A percentile compares a stretch with the other conserved stretches of the same genome.
These are phyloP conservation scores for Fundulus diaphanus DNA, from an alignment of 2,797 vertebrate species.

Conservation along the genomic window DNA sequence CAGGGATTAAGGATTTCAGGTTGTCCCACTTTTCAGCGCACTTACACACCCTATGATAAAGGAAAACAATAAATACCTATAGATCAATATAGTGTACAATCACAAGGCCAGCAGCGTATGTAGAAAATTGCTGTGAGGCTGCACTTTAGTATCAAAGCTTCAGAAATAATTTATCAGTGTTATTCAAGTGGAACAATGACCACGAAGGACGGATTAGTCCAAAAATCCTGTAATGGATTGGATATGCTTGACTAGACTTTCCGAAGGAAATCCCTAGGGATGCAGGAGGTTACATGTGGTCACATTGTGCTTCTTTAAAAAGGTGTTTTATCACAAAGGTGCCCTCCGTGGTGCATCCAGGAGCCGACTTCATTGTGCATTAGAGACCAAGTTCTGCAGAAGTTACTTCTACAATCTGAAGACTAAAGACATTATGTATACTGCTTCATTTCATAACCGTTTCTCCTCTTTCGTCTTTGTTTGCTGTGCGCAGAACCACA, in stretches of 20 bases:
- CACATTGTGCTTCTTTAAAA: slow-evolving; percentile 46
- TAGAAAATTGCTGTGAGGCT: slow-evolving; percentile 16
- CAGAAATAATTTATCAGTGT: slow-evolving; percentile 63
- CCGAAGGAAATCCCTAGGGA: slow-evolving; percentile 65
- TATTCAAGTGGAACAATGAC: slow-evolving; percentile 70
- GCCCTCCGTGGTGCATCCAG: neutral
- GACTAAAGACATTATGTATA: neutral
- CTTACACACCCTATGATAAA: neutral
- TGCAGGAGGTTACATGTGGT: slow-evolving; percentile 49
- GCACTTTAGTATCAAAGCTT: slow-evolving; percentile 38
- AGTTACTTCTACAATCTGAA: neutral
- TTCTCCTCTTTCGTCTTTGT: slow-evolving; percentile 8
- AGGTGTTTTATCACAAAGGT: slow-evolving; percentile 31
- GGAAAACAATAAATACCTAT: neutral
- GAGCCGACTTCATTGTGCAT: slow-evolving; percentile 35
- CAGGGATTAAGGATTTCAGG: slow-evolving; percentile 1
- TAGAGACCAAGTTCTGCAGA: neutral
- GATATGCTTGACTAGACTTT: slow-evolving; percentile 65
- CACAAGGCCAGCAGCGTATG: slow-evolving; percentile 12
- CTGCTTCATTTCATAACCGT: neutral
- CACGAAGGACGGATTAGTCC: slow-evolving; percentile 66
- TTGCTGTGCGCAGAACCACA: slow-evolving; percentile 89
- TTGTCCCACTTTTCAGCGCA: neutral
- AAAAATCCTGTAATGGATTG: slow-evolving; percentile 71
- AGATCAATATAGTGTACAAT: neutral